Percentiles rank a stretch among this genome's conserved stretches.
phyloP scores from a whole-genome alignment of 2,113 vertebrate genomes.

The Anseranas semipalmata region DNA sequence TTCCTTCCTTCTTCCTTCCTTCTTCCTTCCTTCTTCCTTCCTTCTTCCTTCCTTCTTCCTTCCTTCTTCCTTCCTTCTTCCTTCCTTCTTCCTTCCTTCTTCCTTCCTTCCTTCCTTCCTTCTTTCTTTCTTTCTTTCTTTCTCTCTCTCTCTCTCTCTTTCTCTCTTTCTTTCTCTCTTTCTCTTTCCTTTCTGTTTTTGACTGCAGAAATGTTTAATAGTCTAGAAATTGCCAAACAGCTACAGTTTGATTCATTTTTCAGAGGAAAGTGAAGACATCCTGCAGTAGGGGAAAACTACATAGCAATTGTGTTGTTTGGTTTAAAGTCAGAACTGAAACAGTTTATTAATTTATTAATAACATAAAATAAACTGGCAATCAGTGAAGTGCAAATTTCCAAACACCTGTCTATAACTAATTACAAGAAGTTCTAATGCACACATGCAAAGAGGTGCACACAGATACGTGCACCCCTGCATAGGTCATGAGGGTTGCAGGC shows the following conservation, averaged over 20 bases:
- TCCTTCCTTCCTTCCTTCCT: not conserved
- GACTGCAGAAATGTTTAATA: not conserved
- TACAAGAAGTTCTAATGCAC: not conserved
- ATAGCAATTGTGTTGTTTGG: no score
- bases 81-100: no score
- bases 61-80: no score
- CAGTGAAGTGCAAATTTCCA: not conserved
- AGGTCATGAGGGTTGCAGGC: not conserved
- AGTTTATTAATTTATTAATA: not conserved
- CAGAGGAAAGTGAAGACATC: not conserved
- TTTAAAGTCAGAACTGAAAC: not conserved
- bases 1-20: no score
- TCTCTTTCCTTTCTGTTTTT: rapidly evolving
- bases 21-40: no score
- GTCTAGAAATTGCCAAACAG: not conserved
- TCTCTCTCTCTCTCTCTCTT: rapidly evolving
- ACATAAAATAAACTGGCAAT: not conserved
- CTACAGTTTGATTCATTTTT: not conserved
- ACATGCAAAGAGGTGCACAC: rapidly evolving
- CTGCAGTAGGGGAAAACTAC: not conserved
- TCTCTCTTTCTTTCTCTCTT: not conserved
- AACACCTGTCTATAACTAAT: not conserved
- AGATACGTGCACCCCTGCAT: rapidly evolving
- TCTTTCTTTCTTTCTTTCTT: no score
- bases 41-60: no score